phyloP scores from a whole-genome alignment of 1,140 invertebrate species.

The Eubasilissa regina region DNA sequence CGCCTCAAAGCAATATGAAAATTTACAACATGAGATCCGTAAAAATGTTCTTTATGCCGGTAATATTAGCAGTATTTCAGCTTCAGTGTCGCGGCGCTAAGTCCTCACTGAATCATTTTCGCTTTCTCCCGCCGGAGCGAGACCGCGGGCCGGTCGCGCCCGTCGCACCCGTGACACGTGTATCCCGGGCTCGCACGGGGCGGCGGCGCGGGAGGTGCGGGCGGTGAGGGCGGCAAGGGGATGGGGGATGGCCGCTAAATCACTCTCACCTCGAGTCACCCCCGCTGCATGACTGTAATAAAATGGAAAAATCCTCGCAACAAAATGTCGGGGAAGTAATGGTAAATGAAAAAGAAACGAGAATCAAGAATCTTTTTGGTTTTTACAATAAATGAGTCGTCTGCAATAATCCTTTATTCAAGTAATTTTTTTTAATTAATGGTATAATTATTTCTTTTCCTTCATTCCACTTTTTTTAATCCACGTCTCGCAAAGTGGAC shows the following conservation, averaged over 20 bases:
- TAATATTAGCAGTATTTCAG: constrained; percentile 34
- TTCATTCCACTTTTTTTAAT: too few species aligned
- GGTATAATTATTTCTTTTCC: too few species aligned
- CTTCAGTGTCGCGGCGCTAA: constrained; percentile 30
- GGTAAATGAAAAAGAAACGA: constrained; percentile 5
- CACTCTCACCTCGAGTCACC: constrained; percentile 44
- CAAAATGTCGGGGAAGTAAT: not conserved
- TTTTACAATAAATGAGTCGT: not conserved
- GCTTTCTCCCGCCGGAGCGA: constrained; percentile 5
- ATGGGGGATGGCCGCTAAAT: constrained; percentile 43
- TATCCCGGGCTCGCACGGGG: not conserved
- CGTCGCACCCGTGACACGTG: constrained; percentile 38
- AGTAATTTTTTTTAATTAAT: too few species aligned
- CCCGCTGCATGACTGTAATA: constrained; percentile 43
- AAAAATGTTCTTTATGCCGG: constrained; percentile 13
- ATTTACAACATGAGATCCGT: constrained; percentile 1
- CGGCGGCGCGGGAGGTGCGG: too few species aligned
- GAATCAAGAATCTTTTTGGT: constrained; percentile 14
- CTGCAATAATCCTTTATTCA: too few species aligned
- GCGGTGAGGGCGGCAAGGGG: constrained; percentile 38
- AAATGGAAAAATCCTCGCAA: constrained; percentile 42
- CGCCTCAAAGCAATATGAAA: not conserved
- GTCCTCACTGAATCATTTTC: constrained; percentile 46
- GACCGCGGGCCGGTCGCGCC: not conserved
- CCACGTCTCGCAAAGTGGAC: too few species aligned